These are phyloP conservation scores for Sesamia nonagrioides DNA, from an alignment of 1,140 invertebrate genomes.

Conservation along the genomic window DNA sequence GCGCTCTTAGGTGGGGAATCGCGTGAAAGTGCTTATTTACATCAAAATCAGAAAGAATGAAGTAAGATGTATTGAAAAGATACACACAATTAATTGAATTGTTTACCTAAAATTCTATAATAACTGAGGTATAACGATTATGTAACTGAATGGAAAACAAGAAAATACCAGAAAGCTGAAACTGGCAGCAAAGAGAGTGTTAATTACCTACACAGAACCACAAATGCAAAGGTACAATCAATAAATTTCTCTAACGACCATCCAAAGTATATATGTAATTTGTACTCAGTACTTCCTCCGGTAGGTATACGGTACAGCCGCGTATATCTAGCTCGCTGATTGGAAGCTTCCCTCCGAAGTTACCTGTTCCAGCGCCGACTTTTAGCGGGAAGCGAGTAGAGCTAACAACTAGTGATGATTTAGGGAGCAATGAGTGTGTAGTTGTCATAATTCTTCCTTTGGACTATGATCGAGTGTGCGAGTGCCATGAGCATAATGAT, in stretches of 20 bases:
- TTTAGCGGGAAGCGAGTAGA: too few relatives aligned
- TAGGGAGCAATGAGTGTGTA: too few relatives aligned
- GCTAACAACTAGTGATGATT: too few relatives aligned
- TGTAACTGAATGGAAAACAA: not conserved
- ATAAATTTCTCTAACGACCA: not conserved
- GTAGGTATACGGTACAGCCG: not conserved
- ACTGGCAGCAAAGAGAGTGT: not conserved
- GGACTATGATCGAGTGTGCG: too few relatives aligned
- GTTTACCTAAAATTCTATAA: too few relatives aligned
- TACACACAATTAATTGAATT: conserved; percentile 35
- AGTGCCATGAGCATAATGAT: too few relatives aligned
- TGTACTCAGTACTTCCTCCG: not conserved
- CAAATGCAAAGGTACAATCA: not conserved
- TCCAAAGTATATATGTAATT: not conserved
- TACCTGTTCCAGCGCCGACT: not conserved
- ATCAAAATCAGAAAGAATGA: conserved; percentile 47
- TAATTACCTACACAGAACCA: not conserved
- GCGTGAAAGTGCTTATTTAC: conserved; percentile 56
- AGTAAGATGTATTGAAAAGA: conserved; percentile 33
- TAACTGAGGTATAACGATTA: too few relatives aligned
- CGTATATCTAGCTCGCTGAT: not conserved
- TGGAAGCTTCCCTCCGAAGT: not conserved
- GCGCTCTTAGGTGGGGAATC: conserved; percentile 50
- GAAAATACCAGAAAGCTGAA: not conserved
- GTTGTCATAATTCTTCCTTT: too few relatives aligned